phyloP scores from a whole-genome alignment of 1,140 invertebrate genomes.

The Cydia fagiglandana region DNA sequence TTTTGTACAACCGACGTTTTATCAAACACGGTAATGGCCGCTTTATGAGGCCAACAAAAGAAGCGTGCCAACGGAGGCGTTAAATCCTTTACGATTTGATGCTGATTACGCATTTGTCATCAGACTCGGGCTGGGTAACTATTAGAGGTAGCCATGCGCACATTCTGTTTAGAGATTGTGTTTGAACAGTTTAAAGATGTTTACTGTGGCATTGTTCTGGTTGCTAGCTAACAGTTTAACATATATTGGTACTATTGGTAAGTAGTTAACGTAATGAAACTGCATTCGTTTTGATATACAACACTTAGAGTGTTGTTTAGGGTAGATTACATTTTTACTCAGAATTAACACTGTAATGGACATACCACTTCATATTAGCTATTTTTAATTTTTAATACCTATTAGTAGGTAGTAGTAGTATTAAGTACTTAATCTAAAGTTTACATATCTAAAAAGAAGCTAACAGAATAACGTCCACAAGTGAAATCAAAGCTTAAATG shows the following conservation, averaged over 20 bases:
- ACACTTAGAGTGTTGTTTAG: neutral
- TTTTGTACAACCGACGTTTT: constrained; percentile 74
- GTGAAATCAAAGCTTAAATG: neutral
- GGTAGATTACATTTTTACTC: neutral
- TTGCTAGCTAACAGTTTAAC: neutral
- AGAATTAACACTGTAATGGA: neutral
- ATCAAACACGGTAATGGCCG: constrained; percentile 77
- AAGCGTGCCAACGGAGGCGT: constrained; percentile 77
- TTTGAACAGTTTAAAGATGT: neutral
- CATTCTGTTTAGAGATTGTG: neutral
- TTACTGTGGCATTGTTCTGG: constrained; percentile 6
- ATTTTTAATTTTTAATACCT: neutral
- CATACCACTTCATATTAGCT: neutral
- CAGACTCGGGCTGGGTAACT: constrained; percentile 46
- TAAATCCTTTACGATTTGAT: constrained; percentile 79
- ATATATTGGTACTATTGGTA: too few relatives aligned
- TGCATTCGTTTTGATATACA: neutral
- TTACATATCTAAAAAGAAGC: constrained; percentile 8
- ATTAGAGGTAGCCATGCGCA: constrained; percentile 31
- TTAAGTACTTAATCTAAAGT: neutral
- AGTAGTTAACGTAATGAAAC: neutral
- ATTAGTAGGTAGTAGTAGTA: too few relatives aligned
- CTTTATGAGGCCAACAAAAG: constrained; percentile 75
- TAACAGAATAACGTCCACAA: constrained; percentile 21
- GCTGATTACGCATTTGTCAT: constrained; percentile 73